A percentile compares a stretch with the other conserved stretches of the same genome.
phyloP scores from a whole-genome alignment of 35 echinoderm and acorn worm species.

The Hemicentrotus pulcherrimus region DNA sequence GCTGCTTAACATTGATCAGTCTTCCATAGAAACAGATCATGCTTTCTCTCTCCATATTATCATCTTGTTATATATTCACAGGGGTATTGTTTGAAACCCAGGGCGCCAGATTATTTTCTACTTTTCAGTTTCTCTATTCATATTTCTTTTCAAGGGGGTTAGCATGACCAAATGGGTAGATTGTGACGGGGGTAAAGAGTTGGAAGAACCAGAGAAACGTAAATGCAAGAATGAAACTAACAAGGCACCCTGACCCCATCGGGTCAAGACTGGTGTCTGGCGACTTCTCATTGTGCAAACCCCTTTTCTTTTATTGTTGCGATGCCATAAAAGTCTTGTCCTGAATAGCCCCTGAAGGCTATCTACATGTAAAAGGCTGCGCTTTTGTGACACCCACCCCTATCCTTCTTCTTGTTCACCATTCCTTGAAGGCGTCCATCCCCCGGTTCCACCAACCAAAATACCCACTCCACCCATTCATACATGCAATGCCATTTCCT shows the following conservation, averaged over 20 bases:
- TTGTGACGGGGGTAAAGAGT: not conserved
- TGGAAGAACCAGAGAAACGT: not conserved
- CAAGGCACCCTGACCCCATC: conserved; percentile 42
- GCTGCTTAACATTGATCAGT: not conserved
- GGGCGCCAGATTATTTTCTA: not conserved
- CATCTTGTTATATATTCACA: not conserved
- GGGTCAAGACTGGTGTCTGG: conserved; percentile 47
- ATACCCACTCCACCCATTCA: not conserved
- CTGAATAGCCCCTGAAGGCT: conserved; percentile 46
- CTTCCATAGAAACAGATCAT: not conserved
- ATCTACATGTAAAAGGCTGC: not conserved
- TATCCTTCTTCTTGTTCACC: conserved; percentile 57
- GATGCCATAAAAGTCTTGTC: conserved; percentile 47
- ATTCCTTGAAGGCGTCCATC: conserved; percentile 70
- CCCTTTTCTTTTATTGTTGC: conserved; percentile 35
- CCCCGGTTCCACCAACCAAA: not conserved
- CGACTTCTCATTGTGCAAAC: not conserved
- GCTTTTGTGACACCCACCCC: conserved; percentile 62
- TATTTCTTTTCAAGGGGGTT: conserved; percentile 2
- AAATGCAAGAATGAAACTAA: conserved; percentile 18
- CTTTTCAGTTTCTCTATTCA: not conserved
- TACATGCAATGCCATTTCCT: not conserved
- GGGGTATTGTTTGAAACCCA: not conserved
- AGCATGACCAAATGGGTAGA: not conserved
- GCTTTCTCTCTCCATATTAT: not conserved